These are phyloP conservation scores for Tenthredo mesomela DNA, from an alignment of 2,888 invertebrate species.

Conservation along the genomic window DNA sequence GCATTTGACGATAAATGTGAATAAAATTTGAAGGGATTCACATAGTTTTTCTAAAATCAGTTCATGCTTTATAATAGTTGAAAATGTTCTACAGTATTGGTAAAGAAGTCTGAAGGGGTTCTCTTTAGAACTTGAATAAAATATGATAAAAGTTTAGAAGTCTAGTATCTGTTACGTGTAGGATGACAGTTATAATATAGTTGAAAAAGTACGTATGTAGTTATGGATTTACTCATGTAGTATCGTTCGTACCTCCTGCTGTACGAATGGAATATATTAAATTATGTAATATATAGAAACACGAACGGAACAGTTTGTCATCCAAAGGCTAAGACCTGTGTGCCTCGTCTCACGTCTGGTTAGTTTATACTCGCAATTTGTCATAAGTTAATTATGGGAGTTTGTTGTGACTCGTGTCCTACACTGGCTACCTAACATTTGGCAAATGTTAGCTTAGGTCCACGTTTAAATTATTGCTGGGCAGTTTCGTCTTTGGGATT, in stretches of 20 bases:
- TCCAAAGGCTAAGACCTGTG: neutral
- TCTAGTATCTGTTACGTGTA: neutral
- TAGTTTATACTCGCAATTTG: slow-evolving; percentile 52
- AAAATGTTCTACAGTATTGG: neutral
- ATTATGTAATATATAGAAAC: slow-evolving; percentile 16
- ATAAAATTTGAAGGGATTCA: no score
- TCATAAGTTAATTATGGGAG: slow-evolving; percentile 70
- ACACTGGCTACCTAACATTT: slow-evolving; percentile 61
- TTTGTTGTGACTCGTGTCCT: slow-evolving; percentile 68
- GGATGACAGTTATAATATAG: neutral
- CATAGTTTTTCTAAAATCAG: no score
- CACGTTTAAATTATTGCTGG: slow-evolving; percentile 47
- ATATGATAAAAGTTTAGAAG: neutral
- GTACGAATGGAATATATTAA: slow-evolving; percentile 10
- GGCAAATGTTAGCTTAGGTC: slow-evolving; percentile 62
- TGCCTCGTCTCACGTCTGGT: slow-evolving; percentile 33
- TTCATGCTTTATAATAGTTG: no score
- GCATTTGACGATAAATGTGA: no score
- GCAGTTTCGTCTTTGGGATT: slow-evolving; percentile 32
- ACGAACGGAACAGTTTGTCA: slow-evolving; percentile 38
- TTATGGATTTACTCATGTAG: neutral
- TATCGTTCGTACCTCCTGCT: slow-evolving; percentile 3
- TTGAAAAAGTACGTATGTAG: neutral
- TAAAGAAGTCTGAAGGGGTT: neutral
- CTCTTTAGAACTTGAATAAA: neutral